A percentile compares a stretch with the other conserved stretches of the same genome.
Evolutionary conservation across 2,888 invertebrate genomes (phyloP).

Genomic region (Bombylius discolor): DNA sequence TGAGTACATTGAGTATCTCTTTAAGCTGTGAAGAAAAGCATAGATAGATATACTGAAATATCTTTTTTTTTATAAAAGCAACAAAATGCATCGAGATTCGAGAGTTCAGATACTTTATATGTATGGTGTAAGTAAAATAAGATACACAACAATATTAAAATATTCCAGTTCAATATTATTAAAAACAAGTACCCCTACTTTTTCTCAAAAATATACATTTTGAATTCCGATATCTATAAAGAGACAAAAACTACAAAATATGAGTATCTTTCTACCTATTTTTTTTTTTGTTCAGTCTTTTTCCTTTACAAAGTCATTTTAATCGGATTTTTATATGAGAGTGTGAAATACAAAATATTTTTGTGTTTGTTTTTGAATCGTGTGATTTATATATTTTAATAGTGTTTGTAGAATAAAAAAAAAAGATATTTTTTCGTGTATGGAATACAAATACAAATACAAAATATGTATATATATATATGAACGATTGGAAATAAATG

Average conservation of each 20-base stretch:
- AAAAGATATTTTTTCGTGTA: not conserved
- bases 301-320: not conserved
- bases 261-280: not conserved
- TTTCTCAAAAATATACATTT: not conserved
- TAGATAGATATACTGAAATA: no score
- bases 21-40: no score
- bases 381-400: not conserved
- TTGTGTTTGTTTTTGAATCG: not conserved
- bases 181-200: constrained; percentile 31
- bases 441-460: no score
- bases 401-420: not conserved
- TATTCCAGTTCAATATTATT: no score
- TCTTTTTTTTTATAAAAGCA: no score
- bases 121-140: not conserved
- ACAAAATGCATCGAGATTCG: not conserved
- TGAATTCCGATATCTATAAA: no score
- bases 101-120: not conserved
- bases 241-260: no score
- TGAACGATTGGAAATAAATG: not conserved
- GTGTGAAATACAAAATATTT: not conserved
- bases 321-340: not conserved
- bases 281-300: not conserved
- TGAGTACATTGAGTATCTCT: no score
- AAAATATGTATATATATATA: not conserved
- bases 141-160: not conserved